These are phyloP conservation scores for Ferrisia virgata DNA, from an alignment of 2,888 invertebrate genomes.

Conservation along the genomic window DNA sequence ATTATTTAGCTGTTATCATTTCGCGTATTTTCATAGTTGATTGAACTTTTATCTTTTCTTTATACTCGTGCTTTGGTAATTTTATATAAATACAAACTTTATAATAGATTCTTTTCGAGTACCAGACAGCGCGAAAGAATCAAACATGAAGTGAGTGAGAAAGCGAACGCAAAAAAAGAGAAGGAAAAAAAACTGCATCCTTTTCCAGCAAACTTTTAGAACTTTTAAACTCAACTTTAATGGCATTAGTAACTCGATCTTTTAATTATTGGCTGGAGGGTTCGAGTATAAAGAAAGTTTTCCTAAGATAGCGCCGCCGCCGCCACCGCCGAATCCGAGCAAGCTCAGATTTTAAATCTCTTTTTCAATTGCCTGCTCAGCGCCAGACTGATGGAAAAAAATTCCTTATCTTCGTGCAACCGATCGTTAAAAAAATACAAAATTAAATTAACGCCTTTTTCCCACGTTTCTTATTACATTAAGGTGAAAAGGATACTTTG, in stretches of 20 bases:
- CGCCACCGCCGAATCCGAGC: neutral
- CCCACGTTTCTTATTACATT: neutral
- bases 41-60: constrained; percentile 10
- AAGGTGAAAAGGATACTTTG: neutral
- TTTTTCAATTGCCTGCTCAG: neutral
- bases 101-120: constrained; percentile 16
- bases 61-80: neutral
- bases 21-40: constrained; percentile 24
- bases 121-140: neutral
- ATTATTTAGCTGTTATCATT: constrained; percentile 8
- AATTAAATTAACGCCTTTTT: neutral
- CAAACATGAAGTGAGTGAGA: no score
- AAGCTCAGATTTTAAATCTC: constrained; percentile 1
- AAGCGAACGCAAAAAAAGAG: neutral
- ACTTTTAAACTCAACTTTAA: constrained; percentile 25
- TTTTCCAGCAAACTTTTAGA: neutral
- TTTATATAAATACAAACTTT: constrained; percentile 13
- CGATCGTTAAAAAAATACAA: neutral
- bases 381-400: neutral
- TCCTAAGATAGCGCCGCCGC: neutral
- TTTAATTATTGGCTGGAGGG: constrained; percentile 24
- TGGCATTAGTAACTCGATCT: constrained; percentile 17
- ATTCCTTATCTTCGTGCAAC: neutral
- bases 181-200: neutral
- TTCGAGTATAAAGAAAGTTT: constrained; percentile 12